Evolutionary conservation across 2,888 invertebrate species (phyloP).

Genomic region (Smittia sp.): DNA sequence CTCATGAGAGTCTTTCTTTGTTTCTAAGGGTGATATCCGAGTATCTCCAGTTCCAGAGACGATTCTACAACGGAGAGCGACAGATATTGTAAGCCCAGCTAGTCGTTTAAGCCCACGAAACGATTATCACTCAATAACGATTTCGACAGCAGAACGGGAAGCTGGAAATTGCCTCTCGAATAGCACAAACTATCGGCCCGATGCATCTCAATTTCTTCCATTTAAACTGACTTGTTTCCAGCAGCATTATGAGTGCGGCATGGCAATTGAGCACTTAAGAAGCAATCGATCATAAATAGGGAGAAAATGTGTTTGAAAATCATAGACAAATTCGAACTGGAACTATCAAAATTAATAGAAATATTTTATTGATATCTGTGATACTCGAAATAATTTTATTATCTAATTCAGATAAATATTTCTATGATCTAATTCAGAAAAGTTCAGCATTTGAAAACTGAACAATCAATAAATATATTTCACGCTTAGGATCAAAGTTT

Average conservation of each 20-base stretch:
- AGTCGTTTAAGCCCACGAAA: not conserved
- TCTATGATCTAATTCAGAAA: too few relatives aligned
- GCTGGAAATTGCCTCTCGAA: not conserved
- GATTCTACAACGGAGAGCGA: not conserved
- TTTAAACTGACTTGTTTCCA: not conserved
- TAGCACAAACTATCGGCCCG: not conserved
- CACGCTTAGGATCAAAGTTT: too few relatives aligned
- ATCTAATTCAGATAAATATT: too few relatives aligned
- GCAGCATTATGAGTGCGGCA: not conserved
- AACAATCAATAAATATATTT: too few relatives aligned
- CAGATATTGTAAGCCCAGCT: constrained; percentile 24
- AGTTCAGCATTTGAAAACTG: too few relatives aligned
- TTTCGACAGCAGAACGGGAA: not conserved
- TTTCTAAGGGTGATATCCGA: not conserved
- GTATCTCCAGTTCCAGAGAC: not conserved
- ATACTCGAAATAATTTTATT: too few relatives aligned
- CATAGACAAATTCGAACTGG: not conserved
- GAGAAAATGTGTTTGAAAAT: not conserved
- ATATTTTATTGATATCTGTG: too few relatives aligned
- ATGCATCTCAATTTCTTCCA: not conserved
- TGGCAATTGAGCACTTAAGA: not conserved
- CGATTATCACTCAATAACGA: constrained; percentile 13
- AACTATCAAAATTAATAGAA: too few relatives aligned
- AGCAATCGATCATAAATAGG: not conserved
- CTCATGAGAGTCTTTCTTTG: not conserved